Evolutionary conservation across 2,797 vertebrate species (phyloP).

Genomic region (Cossypha niveicapilla): DNA sequence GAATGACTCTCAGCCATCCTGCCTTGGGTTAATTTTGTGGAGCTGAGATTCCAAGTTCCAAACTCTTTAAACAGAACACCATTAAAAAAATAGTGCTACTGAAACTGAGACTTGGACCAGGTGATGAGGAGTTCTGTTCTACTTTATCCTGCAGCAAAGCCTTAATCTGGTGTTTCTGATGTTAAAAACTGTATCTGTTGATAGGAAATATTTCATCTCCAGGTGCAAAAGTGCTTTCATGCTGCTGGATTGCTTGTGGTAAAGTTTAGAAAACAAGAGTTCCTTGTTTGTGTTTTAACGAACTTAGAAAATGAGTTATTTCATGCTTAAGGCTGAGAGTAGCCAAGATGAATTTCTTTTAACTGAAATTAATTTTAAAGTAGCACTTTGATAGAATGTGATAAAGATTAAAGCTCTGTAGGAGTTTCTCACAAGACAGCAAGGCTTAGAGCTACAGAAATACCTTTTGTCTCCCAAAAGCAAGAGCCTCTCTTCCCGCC

Average conservation of each 20-base stretch:
- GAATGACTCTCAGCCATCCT: neutral
- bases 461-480: neutral
- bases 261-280: neutral
- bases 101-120: neutral
- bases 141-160: neutral
- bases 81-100: rapidly evolving
- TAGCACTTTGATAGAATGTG: neutral
- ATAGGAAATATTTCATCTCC: neutral
- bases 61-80: neutral
- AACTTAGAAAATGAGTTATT: neutral
- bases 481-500: neutral
- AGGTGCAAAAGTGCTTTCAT: constrained; percentile 12
- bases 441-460: neutral
- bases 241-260: neutral
- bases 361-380: neutral
- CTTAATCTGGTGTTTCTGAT: neutral
- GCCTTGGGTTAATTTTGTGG: neutral
- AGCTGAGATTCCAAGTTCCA: neutral
- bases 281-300: neutral
- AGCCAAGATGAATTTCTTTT: neutral
- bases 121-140: neutral
- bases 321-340: neutral
- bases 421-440: neutral
- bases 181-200: neutral
- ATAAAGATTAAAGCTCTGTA: constrained; percentile 9